Conservation (phyloP, 2,113 vertebrate genomes). For the Rhizomys pruinosus region DNA sequence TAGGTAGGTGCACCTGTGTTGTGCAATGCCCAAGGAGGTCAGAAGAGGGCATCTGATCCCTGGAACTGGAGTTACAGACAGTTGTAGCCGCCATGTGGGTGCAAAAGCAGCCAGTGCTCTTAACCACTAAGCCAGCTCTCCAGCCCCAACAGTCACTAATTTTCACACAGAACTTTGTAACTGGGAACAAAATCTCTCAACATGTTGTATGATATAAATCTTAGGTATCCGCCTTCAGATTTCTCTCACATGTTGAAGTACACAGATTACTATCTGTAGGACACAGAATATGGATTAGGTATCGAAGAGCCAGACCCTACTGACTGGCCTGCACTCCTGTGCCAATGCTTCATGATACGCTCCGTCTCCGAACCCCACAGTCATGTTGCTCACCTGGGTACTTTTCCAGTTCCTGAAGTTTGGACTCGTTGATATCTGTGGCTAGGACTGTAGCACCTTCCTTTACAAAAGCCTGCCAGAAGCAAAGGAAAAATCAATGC, state of each 20-base stretch:
- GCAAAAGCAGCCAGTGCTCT: no score
- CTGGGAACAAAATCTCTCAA: not conserved
- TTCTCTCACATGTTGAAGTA: not conserved
- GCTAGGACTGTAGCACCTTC: slow-evolving; percentile 95
- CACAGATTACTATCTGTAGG: not conserved
- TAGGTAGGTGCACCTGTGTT: no score
- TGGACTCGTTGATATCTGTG: slow-evolving; percentile 93
- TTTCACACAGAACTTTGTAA: not conserved
- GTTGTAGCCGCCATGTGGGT: no score
- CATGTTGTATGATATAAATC: not conserved
- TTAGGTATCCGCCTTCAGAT: not conserved
- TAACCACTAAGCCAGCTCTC: no score
- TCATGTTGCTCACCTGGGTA: slow-evolving; percentile 84
- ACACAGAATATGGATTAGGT: not conserved
- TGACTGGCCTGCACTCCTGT: no score
- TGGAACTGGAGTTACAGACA: no score
- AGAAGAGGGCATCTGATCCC: no score
- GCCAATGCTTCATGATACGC: not conserved
- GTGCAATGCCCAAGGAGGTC: no score
- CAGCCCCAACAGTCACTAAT: no score
- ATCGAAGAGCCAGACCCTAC: not conserved
- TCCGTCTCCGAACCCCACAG: not conserved
- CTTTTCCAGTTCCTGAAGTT: slow-evolving; percentile 91
- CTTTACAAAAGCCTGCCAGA: slow-evolving; percentile 93
- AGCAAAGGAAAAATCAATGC: slow-evolving; percentile 42